Evolutionary conservation across 2,797 vertebrate species (phyloP).

Genomic region (Ctenopoma multispine): DNA sequence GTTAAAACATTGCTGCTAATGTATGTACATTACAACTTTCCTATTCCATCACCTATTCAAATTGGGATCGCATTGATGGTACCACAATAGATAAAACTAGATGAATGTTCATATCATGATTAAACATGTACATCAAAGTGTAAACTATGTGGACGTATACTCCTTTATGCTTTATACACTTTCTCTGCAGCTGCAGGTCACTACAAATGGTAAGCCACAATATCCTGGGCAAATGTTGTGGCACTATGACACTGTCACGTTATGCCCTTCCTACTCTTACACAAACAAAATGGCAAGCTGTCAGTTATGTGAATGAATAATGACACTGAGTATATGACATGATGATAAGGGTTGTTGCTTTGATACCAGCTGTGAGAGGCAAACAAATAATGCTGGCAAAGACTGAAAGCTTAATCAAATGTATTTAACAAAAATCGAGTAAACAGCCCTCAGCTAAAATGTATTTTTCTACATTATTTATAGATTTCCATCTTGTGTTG

Average conservation of each 20-base stretch:
- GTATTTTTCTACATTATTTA: slow-evolving; percentile 61
- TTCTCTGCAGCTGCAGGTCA: not conserved
- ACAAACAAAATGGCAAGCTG: slow-evolving; percentile 76
- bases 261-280: slow-evolving; percentile 63
- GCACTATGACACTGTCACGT: slow-evolving; percentile 29
- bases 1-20: not conserved
- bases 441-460: slow-evolving; percentile 43
- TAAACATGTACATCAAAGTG: no score
- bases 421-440: slow-evolving; percentile 41
- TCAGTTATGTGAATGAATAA: slow-evolving; percentile 75
- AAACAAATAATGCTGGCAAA: slow-evolving; percentile 55
- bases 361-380: slow-evolving; percentile 51
- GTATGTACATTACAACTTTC: not conserved
- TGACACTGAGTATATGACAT: slow-evolving; percentile 69
- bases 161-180: no score
- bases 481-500: slow-evolving; percentile 47
- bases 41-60: not conserved
- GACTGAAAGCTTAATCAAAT: slow-evolving; percentile 61
- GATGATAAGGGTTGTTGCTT: slow-evolving; percentile 68
- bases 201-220: slow-evolving; percentile 13
- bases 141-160: no score
- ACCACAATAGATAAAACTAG: not conserved
- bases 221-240: slow-evolving; percentile 30
- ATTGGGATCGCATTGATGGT: not conserved
- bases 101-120: not conserved